These are phyloP conservation scores for Sclerurus mexicanus DNA, from an alignment of 2,113 vertebrate species.

Conservation along the genomic window DNA sequence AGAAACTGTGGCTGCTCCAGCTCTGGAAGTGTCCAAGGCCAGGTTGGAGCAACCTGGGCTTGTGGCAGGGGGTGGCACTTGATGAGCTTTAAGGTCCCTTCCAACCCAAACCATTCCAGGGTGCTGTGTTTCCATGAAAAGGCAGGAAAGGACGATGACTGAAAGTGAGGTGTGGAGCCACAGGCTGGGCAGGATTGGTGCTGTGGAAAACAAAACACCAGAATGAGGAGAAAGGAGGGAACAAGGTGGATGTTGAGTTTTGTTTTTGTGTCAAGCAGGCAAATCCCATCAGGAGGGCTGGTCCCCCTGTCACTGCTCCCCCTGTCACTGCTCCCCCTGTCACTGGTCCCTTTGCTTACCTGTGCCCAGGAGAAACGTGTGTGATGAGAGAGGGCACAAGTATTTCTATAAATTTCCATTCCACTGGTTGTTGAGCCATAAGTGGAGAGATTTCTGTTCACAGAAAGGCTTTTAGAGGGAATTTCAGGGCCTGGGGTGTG, in stretches of 20 bases:
- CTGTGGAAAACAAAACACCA: not conserved
- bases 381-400: rapidly evolving
- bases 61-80: not conserved
- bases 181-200: not conserved
- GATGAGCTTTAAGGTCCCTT: not conserved
- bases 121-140: not conserved
- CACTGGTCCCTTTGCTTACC: not conserved
- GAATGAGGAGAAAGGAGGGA: not conserved
- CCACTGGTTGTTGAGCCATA: not conserved
- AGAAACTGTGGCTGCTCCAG: not conserved
- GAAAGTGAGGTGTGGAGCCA: not conserved
- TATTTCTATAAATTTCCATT: too few relatives aligned
- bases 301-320: too few relatives aligned
- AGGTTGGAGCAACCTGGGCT: not conserved
- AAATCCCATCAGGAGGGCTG: not conserved
- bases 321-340: too few relatives aligned
- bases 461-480: not conserved
- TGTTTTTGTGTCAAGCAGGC: not conserved
- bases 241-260: not conserved
- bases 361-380: not conserved
- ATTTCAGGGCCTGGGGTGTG: not conserved
- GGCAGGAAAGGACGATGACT: too few relatives aligned
- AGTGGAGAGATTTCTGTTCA: not conserved
- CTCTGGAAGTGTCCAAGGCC: not conserved
- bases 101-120: not conserved